Conservation (phyloP, 2,797 vertebrate genomes). For the Siniperca undulata region DNA sequence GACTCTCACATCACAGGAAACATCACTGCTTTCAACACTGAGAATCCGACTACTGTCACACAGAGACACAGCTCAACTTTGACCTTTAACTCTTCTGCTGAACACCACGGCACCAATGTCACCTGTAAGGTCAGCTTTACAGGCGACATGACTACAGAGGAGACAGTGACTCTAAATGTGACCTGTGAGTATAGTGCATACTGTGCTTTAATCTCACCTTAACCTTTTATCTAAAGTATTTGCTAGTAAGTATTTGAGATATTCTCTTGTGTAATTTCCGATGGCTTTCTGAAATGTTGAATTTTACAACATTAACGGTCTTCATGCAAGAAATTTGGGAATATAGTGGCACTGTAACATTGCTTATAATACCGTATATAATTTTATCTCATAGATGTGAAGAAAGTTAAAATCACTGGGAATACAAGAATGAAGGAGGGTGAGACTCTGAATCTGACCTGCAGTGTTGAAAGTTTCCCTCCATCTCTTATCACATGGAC, state of each 20-base stretch:
- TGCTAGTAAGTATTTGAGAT: neutral
- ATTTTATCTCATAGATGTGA: conserved; percentile 48
- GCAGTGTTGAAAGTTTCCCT: conserved; percentile 67
- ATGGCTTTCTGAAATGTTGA: neutral
- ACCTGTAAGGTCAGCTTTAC: conserved; percentile 59
- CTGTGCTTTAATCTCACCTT: neutral
- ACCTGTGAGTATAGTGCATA: conserved; percentile 54
- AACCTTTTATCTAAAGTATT: neutral
- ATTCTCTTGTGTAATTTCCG: neutral
- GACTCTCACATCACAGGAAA: neutral
- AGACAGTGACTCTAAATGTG: conserved; percentile 41
- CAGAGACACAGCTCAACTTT: conserved; percentile 48
- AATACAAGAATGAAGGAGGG: conserved; percentile 41
- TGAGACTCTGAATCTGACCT: conserved; percentile 58
- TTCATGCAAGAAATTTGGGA: neutral
- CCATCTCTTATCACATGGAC: conserved; percentile 46
- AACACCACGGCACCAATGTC: conserved; percentile 33
- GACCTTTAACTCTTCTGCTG: conserved; percentile 49
- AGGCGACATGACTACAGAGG: neutral
- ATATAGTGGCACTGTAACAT: neutral
- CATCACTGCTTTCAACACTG: neutral
- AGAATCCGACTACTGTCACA: neutral
- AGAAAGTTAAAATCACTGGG: conserved; percentile 16
- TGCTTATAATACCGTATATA: neutral
- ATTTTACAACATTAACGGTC: neutral